Evolutionary conservation across 2,888 invertebrate genomes (phyloP).

Genomic region (Limnephilus lunatus): DNA sequence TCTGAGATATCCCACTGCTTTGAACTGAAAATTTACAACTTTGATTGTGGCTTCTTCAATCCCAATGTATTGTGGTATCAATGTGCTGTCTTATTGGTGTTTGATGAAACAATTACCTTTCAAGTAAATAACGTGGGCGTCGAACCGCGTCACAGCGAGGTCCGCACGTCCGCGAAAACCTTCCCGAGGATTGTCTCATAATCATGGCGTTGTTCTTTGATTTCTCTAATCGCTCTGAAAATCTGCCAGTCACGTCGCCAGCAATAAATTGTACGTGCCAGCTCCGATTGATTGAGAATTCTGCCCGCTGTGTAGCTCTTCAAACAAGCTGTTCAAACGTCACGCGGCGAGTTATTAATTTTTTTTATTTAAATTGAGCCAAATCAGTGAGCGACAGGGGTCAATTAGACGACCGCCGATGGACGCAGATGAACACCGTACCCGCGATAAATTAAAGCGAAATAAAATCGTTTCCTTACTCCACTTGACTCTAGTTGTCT

Average conservation of each 20-base stretch:
- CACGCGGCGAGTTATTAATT: not conserved
- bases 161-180: not conserved
- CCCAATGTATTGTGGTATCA: not conserved
- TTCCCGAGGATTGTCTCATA: not conserved
- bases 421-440: not conserved
- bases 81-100: not conserved
- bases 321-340: not conserved
- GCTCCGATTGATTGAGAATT: not conserved
- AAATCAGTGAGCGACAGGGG: constrained; percentile 2
- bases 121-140: not conserved
- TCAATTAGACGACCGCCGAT: not conserved
- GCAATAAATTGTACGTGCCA: not conserved
- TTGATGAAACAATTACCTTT: not conserved
- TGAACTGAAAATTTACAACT: too few relatives aligned
- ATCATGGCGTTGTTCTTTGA: not conserved
- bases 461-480: not conserved
- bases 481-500: not conserved
- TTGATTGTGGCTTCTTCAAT: not conserved
- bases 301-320: not conserved
- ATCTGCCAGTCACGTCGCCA: not conserved
- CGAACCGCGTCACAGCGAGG: not conserved
- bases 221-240: not conserved
- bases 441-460: not conserved
- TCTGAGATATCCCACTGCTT: not conserved
- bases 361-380: not conserved